Evolutionary conservation across 2,888 invertebrate genomes (phyloP).

Genomic region (Oegoconia quadripuncta): DNA sequence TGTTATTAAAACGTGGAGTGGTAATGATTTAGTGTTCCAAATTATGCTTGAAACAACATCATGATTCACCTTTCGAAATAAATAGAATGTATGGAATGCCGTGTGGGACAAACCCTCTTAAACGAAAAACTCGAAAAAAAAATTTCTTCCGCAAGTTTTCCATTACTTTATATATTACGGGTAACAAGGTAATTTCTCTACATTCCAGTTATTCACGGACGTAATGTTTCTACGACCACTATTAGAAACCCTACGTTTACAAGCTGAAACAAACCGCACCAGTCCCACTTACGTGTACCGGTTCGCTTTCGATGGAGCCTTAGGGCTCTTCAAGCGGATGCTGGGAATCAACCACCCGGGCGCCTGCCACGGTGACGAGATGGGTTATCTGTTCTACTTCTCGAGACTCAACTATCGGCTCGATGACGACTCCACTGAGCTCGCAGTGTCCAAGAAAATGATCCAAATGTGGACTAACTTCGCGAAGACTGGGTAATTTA

Average conservation of each 20-base stretch:
- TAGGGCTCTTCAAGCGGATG: constrained; percentile 82
- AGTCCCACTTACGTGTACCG: constrained; percentile 80
- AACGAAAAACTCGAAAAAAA: no score
- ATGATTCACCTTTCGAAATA: no score
- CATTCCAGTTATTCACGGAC: constrained; percentile 78
- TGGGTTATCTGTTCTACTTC: constrained; percentile 82
- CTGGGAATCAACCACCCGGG: constrained; percentile 79
- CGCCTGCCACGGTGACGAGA: constrained; percentile 82
- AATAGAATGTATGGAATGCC: no score
- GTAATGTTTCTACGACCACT: constrained; percentile 81
- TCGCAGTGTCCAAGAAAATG: constrained; percentile 79
- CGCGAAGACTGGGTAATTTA: constrained; percentile 79
- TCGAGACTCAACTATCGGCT: constrained; percentile 80
- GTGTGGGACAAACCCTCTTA: no score
- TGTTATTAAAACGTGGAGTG: no score
- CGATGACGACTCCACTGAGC: constrained; percentile 78
- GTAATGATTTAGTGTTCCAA: no score
- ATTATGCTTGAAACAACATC: no score
- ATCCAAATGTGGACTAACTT: constrained; percentile 83
- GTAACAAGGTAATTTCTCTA: no score
- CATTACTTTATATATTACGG: no score
- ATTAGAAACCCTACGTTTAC: constrained; percentile 70
- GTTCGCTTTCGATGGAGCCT: constrained; percentile 80
- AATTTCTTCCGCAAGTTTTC: no score
- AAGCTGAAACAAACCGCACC: constrained; percentile 54